Conservation (phyloP, 1,140 invertebrate genomes). For the Drosophila truncata region DNA sequence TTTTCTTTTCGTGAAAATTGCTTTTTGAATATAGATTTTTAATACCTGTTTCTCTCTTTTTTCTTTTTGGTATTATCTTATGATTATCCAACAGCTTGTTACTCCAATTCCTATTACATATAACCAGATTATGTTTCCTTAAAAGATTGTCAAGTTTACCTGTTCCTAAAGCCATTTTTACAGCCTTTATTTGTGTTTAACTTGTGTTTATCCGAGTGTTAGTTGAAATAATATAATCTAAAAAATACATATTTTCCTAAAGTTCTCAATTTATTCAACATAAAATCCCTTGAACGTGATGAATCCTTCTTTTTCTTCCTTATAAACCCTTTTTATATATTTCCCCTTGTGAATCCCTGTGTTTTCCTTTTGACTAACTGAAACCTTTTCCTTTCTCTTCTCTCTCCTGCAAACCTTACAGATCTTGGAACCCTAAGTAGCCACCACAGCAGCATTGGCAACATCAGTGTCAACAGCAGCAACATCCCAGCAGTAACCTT, state of each 20-base stretch:
- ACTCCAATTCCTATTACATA: slow-evolving; percentile 65
- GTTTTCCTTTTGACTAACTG: slow-evolving; percentile 63
- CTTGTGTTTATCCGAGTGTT: not conserved
- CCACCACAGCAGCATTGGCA: slow-evolving; percentile 57
- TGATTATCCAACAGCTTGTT: slow-evolving; percentile 53
- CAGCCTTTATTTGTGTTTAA: not conserved
- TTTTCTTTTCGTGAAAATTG: slow-evolving; percentile 18
- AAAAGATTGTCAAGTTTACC: not conserved
- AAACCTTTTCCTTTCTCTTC: slow-evolving; percentile 19
- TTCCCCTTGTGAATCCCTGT: slow-evolving; percentile 38
- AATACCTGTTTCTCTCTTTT: slow-evolving; percentile 18
- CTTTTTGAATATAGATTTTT: slow-evolving; percentile 49
- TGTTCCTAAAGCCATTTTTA: not conserved
- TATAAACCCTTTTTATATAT: not conserved
- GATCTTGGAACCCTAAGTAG: slow-evolving; percentile 76
- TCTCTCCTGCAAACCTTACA: slow-evolving; percentile 31
- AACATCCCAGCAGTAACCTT: slow-evolving; percentile 38
- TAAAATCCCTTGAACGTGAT: not conserved
- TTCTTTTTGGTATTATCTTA: slow-evolving; percentile 5
- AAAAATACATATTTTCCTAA: no score
- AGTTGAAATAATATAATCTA: not conserved
- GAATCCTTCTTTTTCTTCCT: not conserved
- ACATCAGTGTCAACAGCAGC: slow-evolving; percentile 19
- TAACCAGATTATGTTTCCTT: not conserved
- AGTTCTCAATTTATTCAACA: no score